Base-by-base conservation (phyloP, 2,113 vertebrate genomes). In the Gorsachius goisagi region DNA sequence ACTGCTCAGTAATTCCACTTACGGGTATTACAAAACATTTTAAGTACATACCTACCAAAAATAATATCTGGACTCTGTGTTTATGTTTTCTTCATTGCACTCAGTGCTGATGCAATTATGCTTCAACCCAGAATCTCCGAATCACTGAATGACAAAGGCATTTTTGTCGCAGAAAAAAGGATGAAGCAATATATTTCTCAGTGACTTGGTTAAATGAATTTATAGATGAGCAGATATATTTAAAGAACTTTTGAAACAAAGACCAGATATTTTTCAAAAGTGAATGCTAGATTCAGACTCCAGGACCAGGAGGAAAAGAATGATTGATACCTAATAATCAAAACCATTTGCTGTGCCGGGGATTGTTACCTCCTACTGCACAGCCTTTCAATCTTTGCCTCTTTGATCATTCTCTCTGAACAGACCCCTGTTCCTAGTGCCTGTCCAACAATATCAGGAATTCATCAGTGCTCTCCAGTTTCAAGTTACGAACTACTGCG, bases 401-500 rank as follows among this genome's bases (percentile, higher is more conserved):
- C 96, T 98, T 98, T 98, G 95, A 97, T 98, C 94, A 83, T 98
- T 98, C 66, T 89, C 32, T 98, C 92, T 94, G 53, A 95, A 93
- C 95, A 99, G 99, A 95, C 97, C 99, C 58, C 90, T 99, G 93
- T 99, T 98, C 90, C 95, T 99, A 77, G 97, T 99, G 89, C 98
- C 98, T 95, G 78, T 99, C 96, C 99, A 99, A 85, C 98, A 97
- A 95, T 99, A 98, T 97, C 98, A 98, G 97, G 98, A 99, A 89
- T 98, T 98, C 96, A 98, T 98, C 93, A 98, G 66, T 62, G 94
- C 97, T 78, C 95, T 99, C 62, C 98, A 98, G 97, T 98, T 98
- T 90, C 99, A 99, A 98, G 96, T 99, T 97, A 98, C 96, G 4
- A 97, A 98, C 98, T 99, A 99, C 98, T 99, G 98, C 96, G 19